Conservation (phyloP, 2,113 vertebrate species). For the Pelodiscus sinensis region DNA sequence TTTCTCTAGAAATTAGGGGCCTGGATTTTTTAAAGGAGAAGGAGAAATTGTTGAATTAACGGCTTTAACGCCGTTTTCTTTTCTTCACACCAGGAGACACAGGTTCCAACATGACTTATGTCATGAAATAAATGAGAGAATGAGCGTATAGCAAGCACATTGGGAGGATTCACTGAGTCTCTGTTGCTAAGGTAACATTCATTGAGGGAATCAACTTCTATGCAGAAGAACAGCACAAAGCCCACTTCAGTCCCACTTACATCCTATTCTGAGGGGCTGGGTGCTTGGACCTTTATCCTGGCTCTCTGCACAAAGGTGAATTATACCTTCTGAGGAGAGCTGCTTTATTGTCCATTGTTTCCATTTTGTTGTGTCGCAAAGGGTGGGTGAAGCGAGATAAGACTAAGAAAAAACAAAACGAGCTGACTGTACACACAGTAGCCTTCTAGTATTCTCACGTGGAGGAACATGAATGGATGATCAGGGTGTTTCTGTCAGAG, state of each 20-base stretch:
- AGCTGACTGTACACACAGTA: neutral
- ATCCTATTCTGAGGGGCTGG: neutral
- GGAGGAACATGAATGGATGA: neutral
- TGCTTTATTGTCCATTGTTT: neutral
- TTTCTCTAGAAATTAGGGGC: slow-evolving; percentile 47
- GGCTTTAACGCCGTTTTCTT: neutral
- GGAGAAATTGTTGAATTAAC: slow-evolving; percentile 27
- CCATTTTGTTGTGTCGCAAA: neutral
- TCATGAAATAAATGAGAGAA: neutral
- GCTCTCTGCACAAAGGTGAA: neutral
- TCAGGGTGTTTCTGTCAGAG: neutral
- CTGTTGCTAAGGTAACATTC: neutral
- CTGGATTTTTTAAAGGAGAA: slow-evolving; percentile 23
- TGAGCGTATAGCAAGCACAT: neutral
- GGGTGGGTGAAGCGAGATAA: neutral
- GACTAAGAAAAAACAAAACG: neutral
- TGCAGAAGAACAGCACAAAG: neutral
- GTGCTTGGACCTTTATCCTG: neutral
- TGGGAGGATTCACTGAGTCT: neutral
- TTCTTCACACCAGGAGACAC: slow-evolving; percentile 22
- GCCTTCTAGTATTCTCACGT: neutral
- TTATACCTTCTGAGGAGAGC: neutral
- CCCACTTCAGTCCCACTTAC: neutral
- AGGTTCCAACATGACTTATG: slow-evolving; percentile 25
- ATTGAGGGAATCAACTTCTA: neutral